phyloP scores from a whole-genome alignment of 1,140 invertebrate genomes.

The Atta colombica region DNA sequence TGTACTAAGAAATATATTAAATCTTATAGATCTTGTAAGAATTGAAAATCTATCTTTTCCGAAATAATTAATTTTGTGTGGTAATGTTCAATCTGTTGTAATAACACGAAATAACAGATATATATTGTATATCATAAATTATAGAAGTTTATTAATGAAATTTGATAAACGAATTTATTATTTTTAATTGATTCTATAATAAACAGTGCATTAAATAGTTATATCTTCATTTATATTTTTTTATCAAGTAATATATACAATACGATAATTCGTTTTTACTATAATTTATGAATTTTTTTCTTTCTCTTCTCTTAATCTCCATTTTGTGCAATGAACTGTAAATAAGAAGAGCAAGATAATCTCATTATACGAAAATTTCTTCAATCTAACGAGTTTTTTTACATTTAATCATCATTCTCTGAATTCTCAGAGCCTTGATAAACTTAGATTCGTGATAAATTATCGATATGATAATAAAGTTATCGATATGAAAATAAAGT shows the following conservation, averaged over 20 bases:
- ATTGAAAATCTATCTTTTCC: too few relatives aligned
- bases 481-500: conserved; percentile 13
- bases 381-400: neutral
- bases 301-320: neutral
- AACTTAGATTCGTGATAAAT: conserved; percentile 9
- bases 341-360: conserved; percentile 6
- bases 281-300: conserved; percentile 26
- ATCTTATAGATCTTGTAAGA: too few relatives aligned
- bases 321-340: neutral
- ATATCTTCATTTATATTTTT: neutral
- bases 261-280: neutral
- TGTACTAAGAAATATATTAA: too few relatives aligned
- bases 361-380: conserved; percentile 27
- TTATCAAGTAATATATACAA: conserved; percentile 13
- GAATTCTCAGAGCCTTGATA: neutral
- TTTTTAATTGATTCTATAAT: neutral
- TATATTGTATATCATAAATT: too few relatives aligned
- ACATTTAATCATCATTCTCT: neutral
- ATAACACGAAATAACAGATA: too few relatives aligned
- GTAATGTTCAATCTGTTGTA: too few relatives aligned
- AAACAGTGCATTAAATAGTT: neutral
- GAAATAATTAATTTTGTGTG: too few relatives aligned
- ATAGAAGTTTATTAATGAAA: too few relatives aligned
- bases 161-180: neutral
- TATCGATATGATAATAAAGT: conserved; percentile 2